Base-by-base conservation (phyloP, 2,797 vertebrate species). In the Scarus forsteni region DNA sequence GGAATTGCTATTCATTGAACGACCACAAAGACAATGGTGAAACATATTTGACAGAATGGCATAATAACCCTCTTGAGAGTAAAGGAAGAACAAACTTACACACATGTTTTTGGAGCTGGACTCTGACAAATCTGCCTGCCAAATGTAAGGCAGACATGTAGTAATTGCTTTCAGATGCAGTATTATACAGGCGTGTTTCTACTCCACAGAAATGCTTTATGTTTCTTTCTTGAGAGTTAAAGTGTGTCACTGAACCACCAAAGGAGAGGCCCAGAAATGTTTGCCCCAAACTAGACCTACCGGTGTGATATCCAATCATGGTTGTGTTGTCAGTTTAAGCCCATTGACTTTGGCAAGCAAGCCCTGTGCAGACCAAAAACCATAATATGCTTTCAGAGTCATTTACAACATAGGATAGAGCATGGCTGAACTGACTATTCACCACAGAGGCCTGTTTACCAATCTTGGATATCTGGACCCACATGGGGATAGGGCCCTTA, bases 1-100 rank as follows among this genome's bases (percentile, higher is more conserved):
- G 44, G 43, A 57, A 85, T 77, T 61, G 66, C 59, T 73, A 58
- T 85, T 85, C 63, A 54, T 73, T 65, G 64, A 57, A 68, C 49
- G 70, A 39, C 39, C 65, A 66, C 62, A 27, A 60, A 70, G 50
- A 78, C 75, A 43, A 68, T 46, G 46, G 38, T 58, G 58, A 12
- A 53, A n/a, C 3, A 36, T 58, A 7, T 65, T 5, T 68, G 66
- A 70, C 49, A 73, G 45, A 69, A 53, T 53, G 43, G 51, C 3
- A 35, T 56, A 35, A 42, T 40, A 61, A 50, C 16, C 40, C 66
- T 62, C 44, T 36, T 51, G 60, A 64, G 14, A 39, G 5, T 56
- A 39, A 15, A 11, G 50, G 0, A 27, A 38, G 3, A 7, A 19
- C 38, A 16, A 45, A 16, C 7, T 0, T 27, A 50, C 15, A 39